phyloP scores from a whole-genome alignment of 2,797 vertebrate species.

The Orientallactaga sibirica region DNA sequence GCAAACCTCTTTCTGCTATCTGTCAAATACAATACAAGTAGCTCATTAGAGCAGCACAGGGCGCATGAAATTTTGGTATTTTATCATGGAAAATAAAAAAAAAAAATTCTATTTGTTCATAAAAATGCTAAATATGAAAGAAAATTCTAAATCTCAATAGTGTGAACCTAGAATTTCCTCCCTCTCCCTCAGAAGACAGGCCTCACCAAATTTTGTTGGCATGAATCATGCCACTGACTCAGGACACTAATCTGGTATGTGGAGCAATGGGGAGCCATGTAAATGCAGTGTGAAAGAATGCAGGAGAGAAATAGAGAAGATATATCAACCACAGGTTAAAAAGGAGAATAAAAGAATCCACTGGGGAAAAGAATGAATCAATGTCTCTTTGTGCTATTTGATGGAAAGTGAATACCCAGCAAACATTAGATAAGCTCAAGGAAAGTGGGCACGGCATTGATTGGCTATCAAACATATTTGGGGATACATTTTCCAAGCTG shows the following conservation, averaged over 20 bases:
- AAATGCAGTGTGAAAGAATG: background rate
- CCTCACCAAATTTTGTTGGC: fast-evolving
- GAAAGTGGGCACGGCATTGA: background rate
- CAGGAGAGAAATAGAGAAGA: background rate
- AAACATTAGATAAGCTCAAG: background rate
- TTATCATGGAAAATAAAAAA: background rate
- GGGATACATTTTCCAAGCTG: background rate
- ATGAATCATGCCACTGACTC: background rate
- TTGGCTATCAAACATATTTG: background rate
- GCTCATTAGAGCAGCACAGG: conserved; percentile 13
- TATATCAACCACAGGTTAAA: background rate
- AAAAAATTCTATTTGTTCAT: background rate
- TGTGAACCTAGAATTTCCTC: background rate
- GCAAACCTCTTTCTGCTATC: background rate
- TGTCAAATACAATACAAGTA: background rate
- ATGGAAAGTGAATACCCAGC: background rate
- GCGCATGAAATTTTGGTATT: background rate
- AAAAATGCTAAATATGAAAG: background rate
- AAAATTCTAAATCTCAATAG: background rate
- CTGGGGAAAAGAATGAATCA: background rate
- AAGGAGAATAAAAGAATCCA: background rate
- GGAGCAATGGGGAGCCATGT: fast-evolving
- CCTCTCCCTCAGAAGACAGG: background rate
- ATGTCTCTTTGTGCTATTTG: background rate
- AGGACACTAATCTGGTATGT: fast-evolving